Evolutionary conservation across 1,140 invertebrate genomes (phyloP).

Genomic region (Drosophila obscura): DNA sequence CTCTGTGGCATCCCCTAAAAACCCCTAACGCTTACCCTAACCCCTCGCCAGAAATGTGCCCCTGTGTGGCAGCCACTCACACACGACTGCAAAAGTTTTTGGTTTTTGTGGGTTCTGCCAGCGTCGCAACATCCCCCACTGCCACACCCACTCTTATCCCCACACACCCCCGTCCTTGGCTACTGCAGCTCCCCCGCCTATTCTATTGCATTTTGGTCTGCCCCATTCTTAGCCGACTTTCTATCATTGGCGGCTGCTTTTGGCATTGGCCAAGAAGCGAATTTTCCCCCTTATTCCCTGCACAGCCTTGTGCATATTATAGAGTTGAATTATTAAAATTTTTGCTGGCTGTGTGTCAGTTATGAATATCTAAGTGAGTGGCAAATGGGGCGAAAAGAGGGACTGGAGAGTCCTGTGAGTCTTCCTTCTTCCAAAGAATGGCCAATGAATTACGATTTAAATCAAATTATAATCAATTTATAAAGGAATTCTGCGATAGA

Average conservation of each 20-base stretch:
- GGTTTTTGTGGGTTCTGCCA: conserved; percentile 41
- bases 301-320: conserved; percentile 39
- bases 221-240: conserved; percentile 32
- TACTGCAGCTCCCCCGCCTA: conserved; percentile 1
- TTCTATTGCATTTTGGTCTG: conserved; percentile 52
- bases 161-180: not conserved
- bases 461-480: no score
- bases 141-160: not conserved
- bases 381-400: conserved; percentile 43
- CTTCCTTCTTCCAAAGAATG: conserved; percentile 23
- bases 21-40: conserved; percentile 12
- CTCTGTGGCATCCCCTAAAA: conserved; percentile 10
- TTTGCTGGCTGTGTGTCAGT: conserved; percentile 47
- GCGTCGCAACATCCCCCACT: not conserved
- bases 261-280: conserved; percentile 62
- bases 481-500: no score
- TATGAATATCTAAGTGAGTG: conserved; percentile 72
- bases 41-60: conserved; percentile 27
- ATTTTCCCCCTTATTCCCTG: conserved; percentile 30
- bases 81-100: conserved; percentile 43
- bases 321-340: conserved; percentile 73
- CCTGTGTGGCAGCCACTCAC: conserved; percentile 28
- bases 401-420: conserved; percentile 3
- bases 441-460: conserved; percentile 9
- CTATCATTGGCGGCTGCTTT: conserved; percentile 31